Base-by-base conservation (phyloP, 2,888 invertebrate genomes). In the Liodrosophila aerea region DNA sequence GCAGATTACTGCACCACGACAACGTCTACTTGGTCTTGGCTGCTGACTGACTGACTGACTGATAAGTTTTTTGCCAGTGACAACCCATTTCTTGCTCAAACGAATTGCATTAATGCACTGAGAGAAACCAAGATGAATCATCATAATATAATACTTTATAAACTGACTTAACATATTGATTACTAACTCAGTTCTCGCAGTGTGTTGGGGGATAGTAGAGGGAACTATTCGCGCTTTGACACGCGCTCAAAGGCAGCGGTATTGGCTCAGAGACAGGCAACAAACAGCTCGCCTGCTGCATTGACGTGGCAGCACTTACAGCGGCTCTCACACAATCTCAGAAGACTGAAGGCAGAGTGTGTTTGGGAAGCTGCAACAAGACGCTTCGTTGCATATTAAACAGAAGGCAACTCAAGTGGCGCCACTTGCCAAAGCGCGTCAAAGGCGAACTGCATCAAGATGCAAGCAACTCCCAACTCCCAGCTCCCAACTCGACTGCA, bases 311-410 rank as follows among this genome's bases (percentile, higher is more conserved):
- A 50, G 45, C 61, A 51, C 12, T 47, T 41, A 4, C 22, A 22
- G n/a, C 18, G 4, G 34, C 34, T 39, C 18, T 5, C 11, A 1
- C 15, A 15, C 34, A 13, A 4, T 13, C 8, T 7, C 13, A 22
- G 5, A 22, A 22, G 22, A 22, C 22, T 22, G n/a, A n/a, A n/a
- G n/a, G n/a, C 22, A 5, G 5, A 22, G 22, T 4, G 2, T 22
- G 22, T 22, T 13, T 3, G 1, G 7, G 16, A 16, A 18, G 39
- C 50, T 51, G 50, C 29, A 44, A 52, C 16, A 8, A 50, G 47
- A 5, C 49, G 54, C 54, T 33, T 45, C 47, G 68, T 34, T 68
- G 78, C 78, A 78, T 85, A 72, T 82, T 74, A 78, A 78, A 56
- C 75, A 72, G 12, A 12, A 9, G 5, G 22, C 34, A 50, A 37